phyloP scores from a whole-genome alignment of 2,113 vertebrate species.

The Microtus oregoni region DNA sequence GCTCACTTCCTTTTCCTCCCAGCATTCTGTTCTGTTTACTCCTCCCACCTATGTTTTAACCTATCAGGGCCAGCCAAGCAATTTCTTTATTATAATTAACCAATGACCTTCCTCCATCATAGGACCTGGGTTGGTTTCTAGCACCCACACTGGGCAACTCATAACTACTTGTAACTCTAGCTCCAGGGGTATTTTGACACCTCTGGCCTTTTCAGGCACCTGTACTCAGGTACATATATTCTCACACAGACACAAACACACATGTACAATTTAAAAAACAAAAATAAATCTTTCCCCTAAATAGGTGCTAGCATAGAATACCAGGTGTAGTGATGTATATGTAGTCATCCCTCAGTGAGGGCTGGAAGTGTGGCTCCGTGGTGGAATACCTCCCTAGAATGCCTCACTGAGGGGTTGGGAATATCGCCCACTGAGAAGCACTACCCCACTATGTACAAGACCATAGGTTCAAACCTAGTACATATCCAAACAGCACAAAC shows the following conservation, averaged over 20 bases:
- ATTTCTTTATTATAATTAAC: too few relatives aligned
- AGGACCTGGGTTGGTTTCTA: too few relatives aligned
- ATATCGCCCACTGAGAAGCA: too few relatives aligned
- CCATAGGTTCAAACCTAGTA: background rate
- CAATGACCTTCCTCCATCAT: too few relatives aligned
- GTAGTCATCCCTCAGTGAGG: background rate
- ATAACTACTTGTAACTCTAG: background rate
- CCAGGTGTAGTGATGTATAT: background rate
- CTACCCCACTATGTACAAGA: background rate
- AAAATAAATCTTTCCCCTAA: background rate
- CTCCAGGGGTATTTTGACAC: background rate
- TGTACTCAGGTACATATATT: background rate
- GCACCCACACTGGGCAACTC: background rate
- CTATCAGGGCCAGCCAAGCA: too few relatives aligned
- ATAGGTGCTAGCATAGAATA: too few relatives aligned
- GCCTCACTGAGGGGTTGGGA: background rate
- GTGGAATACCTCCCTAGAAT: background rate
- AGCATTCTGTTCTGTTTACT: too few relatives aligned
- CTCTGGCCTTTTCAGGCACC: background rate
- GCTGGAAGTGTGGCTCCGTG: background rate
- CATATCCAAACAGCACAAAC: background rate
- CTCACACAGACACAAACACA: background rate
- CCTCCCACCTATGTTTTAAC: too few relatives aligned
- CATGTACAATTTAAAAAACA: background rate
- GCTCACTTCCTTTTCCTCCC: too few relatives aligned